Evolutionary conservation across 2,797 vertebrate species (phyloP).

Genomic region (Peromyscus melanophrys): DNA sequence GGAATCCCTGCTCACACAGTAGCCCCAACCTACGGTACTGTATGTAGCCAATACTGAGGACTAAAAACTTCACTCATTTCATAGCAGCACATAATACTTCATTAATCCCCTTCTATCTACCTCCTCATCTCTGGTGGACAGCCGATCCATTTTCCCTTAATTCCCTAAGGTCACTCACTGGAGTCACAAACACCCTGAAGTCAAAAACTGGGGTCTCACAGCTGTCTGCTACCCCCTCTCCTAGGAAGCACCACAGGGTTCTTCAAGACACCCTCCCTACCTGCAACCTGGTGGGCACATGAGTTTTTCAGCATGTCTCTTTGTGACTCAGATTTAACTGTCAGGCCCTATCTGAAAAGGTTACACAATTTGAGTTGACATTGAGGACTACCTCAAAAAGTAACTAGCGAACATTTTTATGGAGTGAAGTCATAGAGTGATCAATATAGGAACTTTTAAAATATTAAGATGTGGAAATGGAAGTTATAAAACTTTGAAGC

Average conservation of each 20-base stretch:
- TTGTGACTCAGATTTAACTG: background rate
- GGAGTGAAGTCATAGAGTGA: background rate
- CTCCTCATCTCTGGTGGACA: background rate
- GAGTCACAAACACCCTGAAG: background rate
- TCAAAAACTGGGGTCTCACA: too few species aligned
- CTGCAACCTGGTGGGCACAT: background rate
- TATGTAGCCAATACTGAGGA: background rate
- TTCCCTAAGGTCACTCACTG: too few species aligned
- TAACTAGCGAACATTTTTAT: background rate
- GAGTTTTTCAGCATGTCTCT: background rate
- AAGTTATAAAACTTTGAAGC: background rate
- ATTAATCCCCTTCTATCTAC: too few species aligned
- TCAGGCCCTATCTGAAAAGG: too few species aligned
- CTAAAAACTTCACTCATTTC: background rate
- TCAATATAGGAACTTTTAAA: background rate
- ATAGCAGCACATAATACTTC: background rate
- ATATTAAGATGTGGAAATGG: background rate
- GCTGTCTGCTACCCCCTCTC: background rate
- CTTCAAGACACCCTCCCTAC: too few species aligned
- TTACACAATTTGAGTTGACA: background rate
- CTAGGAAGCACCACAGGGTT: background rate
- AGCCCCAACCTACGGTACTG: background rate
- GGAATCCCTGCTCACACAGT: background rate
- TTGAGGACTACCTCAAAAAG: background rate
- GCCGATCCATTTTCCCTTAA: background rate